Conservation (phyloP, 2,888 invertebrate species). For the Amphiduros pacificus region DNA sequence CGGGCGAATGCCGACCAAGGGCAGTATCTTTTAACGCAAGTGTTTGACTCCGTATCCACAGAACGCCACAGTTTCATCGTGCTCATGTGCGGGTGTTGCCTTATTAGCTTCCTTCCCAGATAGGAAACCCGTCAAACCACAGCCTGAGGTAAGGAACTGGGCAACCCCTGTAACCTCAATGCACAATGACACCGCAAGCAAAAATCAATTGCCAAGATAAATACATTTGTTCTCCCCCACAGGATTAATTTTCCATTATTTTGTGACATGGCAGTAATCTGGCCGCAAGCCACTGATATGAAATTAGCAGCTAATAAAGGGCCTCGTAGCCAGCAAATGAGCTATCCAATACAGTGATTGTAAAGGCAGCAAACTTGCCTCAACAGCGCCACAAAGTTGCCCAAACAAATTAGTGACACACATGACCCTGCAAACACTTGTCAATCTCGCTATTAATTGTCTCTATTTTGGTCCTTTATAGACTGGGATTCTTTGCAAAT, state of each 20-base stretch:
- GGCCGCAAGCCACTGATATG: slow-evolving; percentile 3
- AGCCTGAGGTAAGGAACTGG: too few species aligned
- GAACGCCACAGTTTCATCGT: neutral
- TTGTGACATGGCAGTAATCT: neutral
- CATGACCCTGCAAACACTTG: too few species aligned
- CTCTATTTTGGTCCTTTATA: too few species aligned
- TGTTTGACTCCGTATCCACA: neutral
- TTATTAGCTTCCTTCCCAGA: neutral
- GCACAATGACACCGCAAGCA: too few species aligned
- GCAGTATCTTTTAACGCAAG: neutral
- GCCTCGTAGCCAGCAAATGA: too few species aligned
- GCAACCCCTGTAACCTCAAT: too few species aligned
- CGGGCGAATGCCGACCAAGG: neutral
- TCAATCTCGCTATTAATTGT: too few species aligned
- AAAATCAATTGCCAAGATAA: slow-evolving; percentile 4
- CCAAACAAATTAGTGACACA: too few species aligned
- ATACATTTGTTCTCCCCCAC: neutral
- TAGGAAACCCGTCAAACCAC: neutral
- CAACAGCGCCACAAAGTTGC: too few species aligned
- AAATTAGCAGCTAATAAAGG: slow-evolving; percentile 14
- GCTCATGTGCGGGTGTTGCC: neutral
- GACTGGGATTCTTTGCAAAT: too few species aligned
- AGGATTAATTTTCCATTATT: slow-evolving; percentile 6
- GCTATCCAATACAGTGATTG: too few species aligned
- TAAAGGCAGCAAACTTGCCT: too few species aligned